A percentile compares a stretch with the other conserved stretches of the same genome.
Conservation (phyloP, 2,888 invertebrate genomes). For the Ophonus ardosiacus region DNA sequence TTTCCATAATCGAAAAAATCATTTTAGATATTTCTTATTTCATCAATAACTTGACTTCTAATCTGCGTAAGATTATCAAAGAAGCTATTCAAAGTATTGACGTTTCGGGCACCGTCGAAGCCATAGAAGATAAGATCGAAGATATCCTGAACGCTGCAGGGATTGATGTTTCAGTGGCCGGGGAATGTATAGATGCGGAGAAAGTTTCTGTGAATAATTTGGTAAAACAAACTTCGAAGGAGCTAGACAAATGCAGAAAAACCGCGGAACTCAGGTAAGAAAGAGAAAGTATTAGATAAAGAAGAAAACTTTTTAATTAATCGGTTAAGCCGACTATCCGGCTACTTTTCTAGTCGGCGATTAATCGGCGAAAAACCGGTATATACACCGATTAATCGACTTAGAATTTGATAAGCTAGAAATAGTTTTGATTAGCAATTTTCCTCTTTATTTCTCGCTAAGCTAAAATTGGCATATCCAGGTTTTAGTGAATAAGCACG, state of each 20-base stretch:
- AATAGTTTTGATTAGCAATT: too few species aligned
- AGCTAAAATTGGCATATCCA: too few species aligned
- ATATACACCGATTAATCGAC: too few species aligned
- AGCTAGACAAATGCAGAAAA: not conserved
- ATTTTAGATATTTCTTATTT: not conserved
- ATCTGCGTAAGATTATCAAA: conserved; percentile 36
- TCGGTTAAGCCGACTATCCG: too few species aligned
- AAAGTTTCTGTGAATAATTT: conserved; percentile 8
- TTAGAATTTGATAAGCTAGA: too few species aligned
- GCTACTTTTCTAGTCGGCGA: too few species aligned
- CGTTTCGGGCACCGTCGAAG: conserved; percentile 1
- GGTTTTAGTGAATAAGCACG: too few species aligned
- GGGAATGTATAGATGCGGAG: conserved; percentile 27
- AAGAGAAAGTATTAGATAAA: too few species aligned
- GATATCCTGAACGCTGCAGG: conserved; percentile 31
- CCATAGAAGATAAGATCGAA: conserved; percentile 36
- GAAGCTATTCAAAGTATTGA: conserved; percentile 46
- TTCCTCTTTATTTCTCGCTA: too few species aligned
- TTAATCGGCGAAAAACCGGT: too few species aligned
- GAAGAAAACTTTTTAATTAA: too few species aligned
- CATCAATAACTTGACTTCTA: conserved; percentile 7
- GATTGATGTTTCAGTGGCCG: conserved; percentile 16
- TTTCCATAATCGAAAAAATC: conserved; percentile 8
- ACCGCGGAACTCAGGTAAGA: conserved; percentile 12
- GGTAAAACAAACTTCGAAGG: not conserved